phyloP scores from a whole-genome alignment of 1,140 invertebrate species.

The Lasioglossum albipes region DNA sequence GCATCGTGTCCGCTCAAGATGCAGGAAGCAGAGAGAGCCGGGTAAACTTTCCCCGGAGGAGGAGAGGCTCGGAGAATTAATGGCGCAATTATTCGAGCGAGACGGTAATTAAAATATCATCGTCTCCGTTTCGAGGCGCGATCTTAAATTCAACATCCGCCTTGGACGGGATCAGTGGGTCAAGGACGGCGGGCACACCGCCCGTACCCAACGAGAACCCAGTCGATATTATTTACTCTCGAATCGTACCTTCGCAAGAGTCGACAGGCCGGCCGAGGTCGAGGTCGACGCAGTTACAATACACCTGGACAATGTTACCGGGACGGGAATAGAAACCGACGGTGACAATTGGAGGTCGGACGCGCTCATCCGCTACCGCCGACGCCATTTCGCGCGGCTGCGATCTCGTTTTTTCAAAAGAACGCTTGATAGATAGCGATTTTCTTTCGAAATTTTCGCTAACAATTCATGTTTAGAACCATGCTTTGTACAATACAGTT shows the following conservation, averaged over 20 bases:
- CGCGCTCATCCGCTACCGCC: too few relatives aligned
- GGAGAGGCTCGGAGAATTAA: background rate
- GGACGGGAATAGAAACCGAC: background rate
- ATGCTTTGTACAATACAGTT: too few relatives aligned
- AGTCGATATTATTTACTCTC: constrained; percentile 29
- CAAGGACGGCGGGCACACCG: constrained; percentile 16
- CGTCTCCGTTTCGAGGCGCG: background rate
- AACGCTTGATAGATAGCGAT: too few relatives aligned
- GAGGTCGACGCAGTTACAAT: constrained; percentile 14
- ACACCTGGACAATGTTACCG: background rate
- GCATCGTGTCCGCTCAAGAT: too few relatives aligned
- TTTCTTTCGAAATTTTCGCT: too few relatives aligned
- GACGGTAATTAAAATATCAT: constrained; percentile 7
- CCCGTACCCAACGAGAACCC: background rate
- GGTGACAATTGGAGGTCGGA: too few relatives aligned
- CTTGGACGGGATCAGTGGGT: constrained; percentile 32
- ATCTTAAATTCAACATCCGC: constrained; percentile 34
- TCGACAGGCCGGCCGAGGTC: constrained; percentile 20
- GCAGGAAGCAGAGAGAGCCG: background rate
- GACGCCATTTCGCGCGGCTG: too few relatives aligned
- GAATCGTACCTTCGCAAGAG: constrained; percentile 13
- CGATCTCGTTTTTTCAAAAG: too few relatives aligned
- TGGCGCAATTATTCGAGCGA: background rate
- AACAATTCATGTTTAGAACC: too few relatives aligned
- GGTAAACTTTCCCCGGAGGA: background rate